Evolutionary conservation across 2,113 vertebrate genomes (phyloP).

Genomic region (Sphyrna mokarran): DNA sequence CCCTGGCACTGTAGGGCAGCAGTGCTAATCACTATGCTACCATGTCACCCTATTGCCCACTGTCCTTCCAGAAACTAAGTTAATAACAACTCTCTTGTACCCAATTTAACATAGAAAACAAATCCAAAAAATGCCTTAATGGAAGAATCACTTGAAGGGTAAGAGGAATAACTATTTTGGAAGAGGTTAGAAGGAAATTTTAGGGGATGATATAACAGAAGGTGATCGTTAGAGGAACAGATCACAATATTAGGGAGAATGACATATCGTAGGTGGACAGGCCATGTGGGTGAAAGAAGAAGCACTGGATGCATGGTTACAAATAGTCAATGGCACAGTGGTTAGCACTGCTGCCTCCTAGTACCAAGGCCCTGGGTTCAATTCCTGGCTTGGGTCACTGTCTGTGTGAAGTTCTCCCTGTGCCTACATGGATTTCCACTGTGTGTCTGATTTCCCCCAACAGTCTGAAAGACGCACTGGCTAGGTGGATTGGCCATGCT

Average conservation of each 20-base stretch:
- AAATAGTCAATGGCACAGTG: no score
- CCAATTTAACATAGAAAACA: background rate
- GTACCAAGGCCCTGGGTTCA: no score
- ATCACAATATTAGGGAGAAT: background rate
- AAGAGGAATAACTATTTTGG: background rate
- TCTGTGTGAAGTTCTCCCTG: no score
- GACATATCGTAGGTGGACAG: background rate
- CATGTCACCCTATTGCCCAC: no score
- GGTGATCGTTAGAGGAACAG: background rate
- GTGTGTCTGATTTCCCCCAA: no score
- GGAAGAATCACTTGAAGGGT: background rate
- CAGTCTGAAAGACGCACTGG: no score
- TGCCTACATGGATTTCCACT: no score
- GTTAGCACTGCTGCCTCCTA: no score
- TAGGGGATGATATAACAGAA: background rate
- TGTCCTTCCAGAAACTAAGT: background rate
- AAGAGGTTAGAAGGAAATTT: background rate
- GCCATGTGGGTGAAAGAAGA: background rate
- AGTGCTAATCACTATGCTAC: no score
- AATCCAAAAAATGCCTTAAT: background rate
- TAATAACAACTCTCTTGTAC: background rate
- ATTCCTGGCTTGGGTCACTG: no score
- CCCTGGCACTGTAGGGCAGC: no score
- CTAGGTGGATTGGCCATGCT: no score
- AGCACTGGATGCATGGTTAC: background rate